These are phyloP conservation scores for Hypomesus transpacificus DNA, from an alignment of 2,113 vertebrate genomes.

Conservation along the genomic window DNA sequence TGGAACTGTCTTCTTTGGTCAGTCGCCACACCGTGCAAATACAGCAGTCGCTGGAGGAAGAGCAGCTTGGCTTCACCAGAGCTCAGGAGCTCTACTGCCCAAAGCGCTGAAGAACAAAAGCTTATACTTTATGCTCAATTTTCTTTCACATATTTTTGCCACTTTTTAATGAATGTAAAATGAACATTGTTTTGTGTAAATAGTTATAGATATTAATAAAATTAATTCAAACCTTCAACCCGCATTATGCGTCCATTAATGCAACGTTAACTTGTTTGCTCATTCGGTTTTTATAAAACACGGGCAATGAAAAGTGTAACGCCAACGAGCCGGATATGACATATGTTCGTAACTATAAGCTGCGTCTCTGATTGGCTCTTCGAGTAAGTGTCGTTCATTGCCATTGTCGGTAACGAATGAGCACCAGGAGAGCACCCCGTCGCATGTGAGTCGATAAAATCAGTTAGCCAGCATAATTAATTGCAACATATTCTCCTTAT, in stretches of 20 bases:
- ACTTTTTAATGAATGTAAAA: not conserved
- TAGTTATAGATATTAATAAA: not conserved
- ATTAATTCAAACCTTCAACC: no score
- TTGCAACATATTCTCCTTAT: not conserved
- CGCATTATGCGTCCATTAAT: no score
- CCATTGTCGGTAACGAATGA: conserved; percentile 34
- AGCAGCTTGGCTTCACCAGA: conserved; percentile 50
- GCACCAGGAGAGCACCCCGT: conserved; percentile 28
- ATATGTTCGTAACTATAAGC: not conserved
- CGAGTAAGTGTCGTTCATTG: conserved; percentile 6
- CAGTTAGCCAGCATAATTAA: not conserved
- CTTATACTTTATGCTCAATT: not conserved
- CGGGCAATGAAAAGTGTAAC: not conserved
- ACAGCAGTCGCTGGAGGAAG: conserved; percentile 62
- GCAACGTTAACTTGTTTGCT: no score
- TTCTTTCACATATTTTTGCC: not conserved
- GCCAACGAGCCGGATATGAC: not conserved
- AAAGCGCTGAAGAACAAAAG: conserved; percentile 27
- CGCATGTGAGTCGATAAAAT: conserved; percentile 43
- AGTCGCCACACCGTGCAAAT: conserved; percentile 69
- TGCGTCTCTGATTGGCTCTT: not conserved
- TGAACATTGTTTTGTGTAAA: not conserved
- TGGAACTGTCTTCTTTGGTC: conserved; percentile 70
- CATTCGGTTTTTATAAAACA: no score
- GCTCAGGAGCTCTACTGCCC: conserved; percentile 52